Base-by-base conservation (phyloP, 2,113 vertebrate genomes). In the Nettapus auritus region DNA sequence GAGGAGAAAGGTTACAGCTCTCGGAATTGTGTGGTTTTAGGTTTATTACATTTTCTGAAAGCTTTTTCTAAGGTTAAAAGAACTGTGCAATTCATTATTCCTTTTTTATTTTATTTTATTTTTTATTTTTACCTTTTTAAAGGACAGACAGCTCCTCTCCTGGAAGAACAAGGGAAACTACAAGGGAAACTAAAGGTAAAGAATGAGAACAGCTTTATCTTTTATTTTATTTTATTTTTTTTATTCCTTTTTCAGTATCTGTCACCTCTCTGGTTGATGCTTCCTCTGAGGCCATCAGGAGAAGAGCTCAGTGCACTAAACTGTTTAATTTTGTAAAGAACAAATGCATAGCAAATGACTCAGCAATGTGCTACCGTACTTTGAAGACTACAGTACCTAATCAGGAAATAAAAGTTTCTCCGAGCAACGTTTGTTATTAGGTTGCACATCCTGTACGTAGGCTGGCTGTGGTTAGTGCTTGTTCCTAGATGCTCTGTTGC, bases 131-230 rank as follows among this genome's bases (percentile, higher is more conserved):
- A 25, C 48, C 22, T 25, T 50, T 63, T 62, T 88, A 56, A 85
- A 98, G 98, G 95, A 52, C 82, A 71, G 50, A 88, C 77, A 77
- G 74, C 63, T 59, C 26, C 70, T 26, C 25, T 28, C 42, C 44
- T 53, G 80, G 90, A 97, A 91, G 66, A 95, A 21, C 55, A 92
- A 12, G 34, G 13, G n/a, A 82, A 60, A 26, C 29, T 66, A 21
- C 55, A 91, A 13, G 34, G 13, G n/a, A 82, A 60, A 28, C 29
- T 66, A 60, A 75, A 97, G 95, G 98, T 98, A 83, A 97, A 91
- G 53, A 86, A 83, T 64, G 17, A 76, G 1, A 68, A 76, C 44
- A 75, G 5, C 14, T 82, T 75, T 59, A 36, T 9, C 11, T 44
- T 29, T 28, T 62, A 48, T 13, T 63, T 55, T 33, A 7, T 11